Conservation (phyloP, 2,888 invertebrate genomes). For the Chrysolina haemoptera region DNA sequence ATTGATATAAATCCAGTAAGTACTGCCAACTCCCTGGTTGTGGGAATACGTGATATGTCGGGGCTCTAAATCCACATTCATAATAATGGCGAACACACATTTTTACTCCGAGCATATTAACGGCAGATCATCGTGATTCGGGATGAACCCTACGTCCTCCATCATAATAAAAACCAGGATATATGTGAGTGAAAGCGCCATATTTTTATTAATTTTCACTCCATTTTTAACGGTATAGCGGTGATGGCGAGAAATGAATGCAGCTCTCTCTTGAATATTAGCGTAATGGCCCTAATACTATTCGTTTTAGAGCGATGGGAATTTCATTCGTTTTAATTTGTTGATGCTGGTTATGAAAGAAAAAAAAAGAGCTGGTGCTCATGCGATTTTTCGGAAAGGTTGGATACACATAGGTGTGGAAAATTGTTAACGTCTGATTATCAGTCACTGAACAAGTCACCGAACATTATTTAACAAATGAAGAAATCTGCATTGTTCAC, state of each 20-base stretch:
- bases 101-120: conserved; percentile 69
- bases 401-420: too few relatives aligned
- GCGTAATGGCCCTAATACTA: conserved; percentile 43
- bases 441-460: too few relatives aligned
- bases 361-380: too few relatives aligned
- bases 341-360: background rate
- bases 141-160: conserved; percentile 53
- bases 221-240: conserved; percentile 53
- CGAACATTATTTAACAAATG: too few relatives aligned
- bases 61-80: conserved; percentile 32
- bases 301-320: background rate
- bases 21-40: conserved; percentile 14
- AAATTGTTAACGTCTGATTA: too few relatives aligned
- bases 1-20: conserved; percentile 18
- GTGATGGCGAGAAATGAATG: conserved; percentile 46
- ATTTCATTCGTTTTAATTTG: background rate
- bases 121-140: conserved; percentile 57
- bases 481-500: too few relatives aligned
- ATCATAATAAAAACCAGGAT: conserved; percentile 58
- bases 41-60: conserved; percentile 13
- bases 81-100: conserved; percentile 69
- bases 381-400: too few relatives aligned
- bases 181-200: conserved; percentile 50
- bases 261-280: conserved; percentile 33
- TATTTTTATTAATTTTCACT: conserved; percentile 59